Percentiles rank a stretch among this genome's conserved stretches.
Conservation (phyloP, 1,140 invertebrate species). For the Drosophila equinoxialis region DNA sequence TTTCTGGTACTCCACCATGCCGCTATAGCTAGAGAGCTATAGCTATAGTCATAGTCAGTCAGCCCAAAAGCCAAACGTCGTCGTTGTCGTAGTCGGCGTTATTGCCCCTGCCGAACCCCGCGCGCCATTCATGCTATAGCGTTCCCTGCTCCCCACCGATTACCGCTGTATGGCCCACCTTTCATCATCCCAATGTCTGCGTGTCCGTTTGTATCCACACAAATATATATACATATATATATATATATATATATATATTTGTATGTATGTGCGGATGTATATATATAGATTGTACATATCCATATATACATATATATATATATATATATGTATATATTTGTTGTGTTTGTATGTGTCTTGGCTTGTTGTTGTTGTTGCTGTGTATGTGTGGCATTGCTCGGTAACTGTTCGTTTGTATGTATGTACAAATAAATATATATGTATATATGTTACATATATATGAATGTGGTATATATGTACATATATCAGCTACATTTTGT, state of each 20-base stretch:
- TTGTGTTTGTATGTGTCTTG: conserved; percentile 32
- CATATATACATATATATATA: conserved; percentile 38
- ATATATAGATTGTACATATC: conserved; percentile 57
- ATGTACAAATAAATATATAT: conserved; percentile 25
- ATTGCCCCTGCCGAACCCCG: conserved; percentile 37
- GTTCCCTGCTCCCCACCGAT: conserved; percentile 24
- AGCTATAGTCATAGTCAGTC: conserved; percentile 45
- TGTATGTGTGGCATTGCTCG: conserved; percentile 73
- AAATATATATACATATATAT: conserved; percentile 38
- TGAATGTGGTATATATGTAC: conserved; percentile 24
- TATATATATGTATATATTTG: conserved; percentile 41
- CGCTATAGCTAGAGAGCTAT: conserved; percentile 26
- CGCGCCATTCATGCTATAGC: conserved; percentile 24
- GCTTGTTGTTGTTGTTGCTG: not conserved
- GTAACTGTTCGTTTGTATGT: conserved; percentile 66
- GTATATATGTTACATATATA: conserved; percentile 35
- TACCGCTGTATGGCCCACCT: conserved; percentile 26
- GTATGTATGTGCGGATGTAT: conserved; percentile 46
- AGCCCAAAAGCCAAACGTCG: conserved; percentile 70
- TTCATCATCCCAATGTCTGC: conserved; percentile 58
- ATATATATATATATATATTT: conserved; percentile 27
- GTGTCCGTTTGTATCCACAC: conserved; percentile 58
- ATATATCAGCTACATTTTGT: conserved; percentile 26
- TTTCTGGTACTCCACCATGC: conserved; percentile 63
- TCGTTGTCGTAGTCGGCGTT: conserved; percentile 59